Evolutionary conservation across 2,888 invertebrate species (phyloP), one percentile per base, ranked within the genome.

Genomic region (Andrena haemorrhoa): DNA sequence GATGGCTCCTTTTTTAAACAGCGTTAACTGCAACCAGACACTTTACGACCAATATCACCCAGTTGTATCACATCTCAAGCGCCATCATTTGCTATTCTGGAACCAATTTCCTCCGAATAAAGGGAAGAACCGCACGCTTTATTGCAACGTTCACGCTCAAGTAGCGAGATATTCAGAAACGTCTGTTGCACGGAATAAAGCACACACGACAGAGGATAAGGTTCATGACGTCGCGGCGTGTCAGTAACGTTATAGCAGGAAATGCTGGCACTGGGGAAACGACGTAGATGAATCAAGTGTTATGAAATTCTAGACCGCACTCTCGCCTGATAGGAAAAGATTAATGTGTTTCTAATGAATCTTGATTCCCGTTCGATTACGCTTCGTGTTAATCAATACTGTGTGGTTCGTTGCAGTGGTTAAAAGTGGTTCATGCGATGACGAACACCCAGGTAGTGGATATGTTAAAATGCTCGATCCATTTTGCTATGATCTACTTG

Each of bases 91-190:
- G 56, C 64, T 20, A 73, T 73, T 73, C n/a, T 47, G 73, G 26
- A 73, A 76, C 76, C 76, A 76, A 76, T 76, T 73, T 76, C 47
- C 64, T 63, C 7, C 56, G 26, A 26, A 73, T 65, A 76, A 76
- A 76, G 56, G 73, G 49, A 76, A 76, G 73, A 76, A 76, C 73
- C 56, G 23, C 47, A 4, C 47, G 58, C 26, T 72, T 76, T 73
- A 76, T 72, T 73, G 56, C 76, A 2, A 58, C 76, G 64, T 58
- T 58, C 58, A 2, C 3, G 47, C 5, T 33, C 33, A 20, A 73
- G 49, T 49, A 7, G 47, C 58, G 58, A 49, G 73, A 73, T 47
- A 65, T 76, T 76, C 76, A 65, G 33, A 16, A 33, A 64, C 26
- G 23, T 73, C 58, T 20, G 33, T 23, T 16, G 33, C n/a, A 23